Evolutionary conservation across 2,113 vertebrate species (phyloP).

Genomic region (Trogon surrucura): DNA sequence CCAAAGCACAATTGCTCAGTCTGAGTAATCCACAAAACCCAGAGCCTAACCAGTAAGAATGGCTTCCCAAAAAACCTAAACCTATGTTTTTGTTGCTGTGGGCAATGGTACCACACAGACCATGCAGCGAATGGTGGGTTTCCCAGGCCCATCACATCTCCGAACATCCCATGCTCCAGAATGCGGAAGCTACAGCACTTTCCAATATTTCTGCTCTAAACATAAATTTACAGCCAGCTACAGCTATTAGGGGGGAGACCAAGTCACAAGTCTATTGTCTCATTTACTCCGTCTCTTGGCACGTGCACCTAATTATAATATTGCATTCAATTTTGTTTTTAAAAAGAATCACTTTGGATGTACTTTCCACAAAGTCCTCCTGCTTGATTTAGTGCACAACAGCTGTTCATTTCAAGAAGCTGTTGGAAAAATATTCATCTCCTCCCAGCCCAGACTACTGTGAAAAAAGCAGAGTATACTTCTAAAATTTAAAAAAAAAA

Average conservation of each 20-base stretch:
- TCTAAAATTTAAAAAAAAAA: background rate
- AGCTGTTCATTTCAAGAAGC: slow-evolving; percentile 36
- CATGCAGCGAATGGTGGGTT: accelerated
- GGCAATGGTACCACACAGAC: background rate
- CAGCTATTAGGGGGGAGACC: background rate
- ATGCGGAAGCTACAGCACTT: background rate
- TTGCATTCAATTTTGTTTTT: background rate
- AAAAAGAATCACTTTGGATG: background rate
- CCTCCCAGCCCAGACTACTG: background rate
- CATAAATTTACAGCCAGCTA: background rate
- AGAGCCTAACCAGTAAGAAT: background rate
- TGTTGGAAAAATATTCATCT: background rate
- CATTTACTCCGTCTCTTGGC: background rate
- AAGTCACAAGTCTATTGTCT: background rate
- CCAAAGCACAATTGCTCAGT: background rate
- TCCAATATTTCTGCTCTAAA: background rate
- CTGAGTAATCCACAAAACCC: background rate
- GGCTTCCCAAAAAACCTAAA: background rate
- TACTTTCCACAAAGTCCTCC: background rate
- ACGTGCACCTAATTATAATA: background rate
- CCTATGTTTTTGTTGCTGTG: background rate
- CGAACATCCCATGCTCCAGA: background rate
- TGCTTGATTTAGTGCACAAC: background rate
- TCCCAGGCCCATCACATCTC: background rate
- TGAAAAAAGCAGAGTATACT: background rate